Base-by-base conservation (phyloP, 2,113 vertebrate species). In the Asarcornis scutulata region DNA sequence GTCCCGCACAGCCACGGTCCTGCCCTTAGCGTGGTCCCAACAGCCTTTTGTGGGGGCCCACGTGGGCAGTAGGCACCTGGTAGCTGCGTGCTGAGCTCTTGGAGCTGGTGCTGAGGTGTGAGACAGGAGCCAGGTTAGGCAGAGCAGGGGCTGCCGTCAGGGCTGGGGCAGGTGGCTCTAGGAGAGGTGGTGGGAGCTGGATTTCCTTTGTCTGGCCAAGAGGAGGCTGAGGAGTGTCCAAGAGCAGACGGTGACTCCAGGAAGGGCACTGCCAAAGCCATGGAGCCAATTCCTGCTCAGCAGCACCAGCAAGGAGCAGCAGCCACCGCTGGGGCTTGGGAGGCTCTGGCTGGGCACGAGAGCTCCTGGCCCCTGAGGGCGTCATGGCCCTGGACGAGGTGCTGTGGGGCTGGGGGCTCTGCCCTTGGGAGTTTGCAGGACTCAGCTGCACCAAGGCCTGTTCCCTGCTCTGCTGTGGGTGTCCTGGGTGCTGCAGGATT, bases 11-110 rank as follows among this genome's bases (percentile, higher is more conserved):
- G 13, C 21, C 0, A 0, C 9, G n/a, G 13, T 69, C 68, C 48
- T 7, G 10, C 32, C 13, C 25, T 50, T 0, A 0, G 17, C 3
- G 0, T 0, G 0, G n/a, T 64, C 38, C 38, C 32, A n/a, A n/a
- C 56, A n/a, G 56, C 44, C 0, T 0, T 52, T 71, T 0, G 0
- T 15, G 8, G 26, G 68, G 68, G 31, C 31, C 11, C 2, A 25
- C 6, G 34, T 1, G 2, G 29, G 56, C 58, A 48, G 40, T 5
- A 40, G 64, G 69, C 50, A 32, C 42, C 48, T 6, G 2, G 12
- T 15, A 64, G 17, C 42, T 60, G 4, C 8, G 20, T 21, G 32
- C 50, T 27, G 55, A 42, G 38, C 3, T 14, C 67, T 58, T 4
- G 46, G 62, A 22, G 16, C 44, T 86, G 77, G 32, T 5, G 36